Evolutionary conservation across 2,113 vertebrate species (phyloP), one percentile per base, ranked within the genome.

Genomic region (Proterorhinus semilunaris): DNA sequence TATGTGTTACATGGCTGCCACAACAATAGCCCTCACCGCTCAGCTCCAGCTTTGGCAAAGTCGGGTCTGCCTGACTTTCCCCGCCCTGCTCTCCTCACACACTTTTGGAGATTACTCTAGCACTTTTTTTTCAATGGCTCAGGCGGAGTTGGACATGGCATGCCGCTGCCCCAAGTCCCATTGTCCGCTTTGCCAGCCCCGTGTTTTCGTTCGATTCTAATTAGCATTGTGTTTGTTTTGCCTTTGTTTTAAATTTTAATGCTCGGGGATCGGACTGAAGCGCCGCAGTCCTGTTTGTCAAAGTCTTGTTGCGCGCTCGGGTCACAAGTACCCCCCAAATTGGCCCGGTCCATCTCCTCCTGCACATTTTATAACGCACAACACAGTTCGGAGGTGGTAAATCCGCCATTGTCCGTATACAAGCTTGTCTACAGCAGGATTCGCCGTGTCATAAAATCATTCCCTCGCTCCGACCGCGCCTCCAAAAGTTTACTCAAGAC

Each of bases 401-500:
- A 36, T 36, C 6, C 10, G 13, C 54, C 17, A 57, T 36, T 12
- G 11, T 36, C 21, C 21, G 8, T 55, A 10, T 55, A 21, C 16
- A 10, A 27, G 8, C 10, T 36, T 9, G 27, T 57, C 17, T 57
- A 36, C 12, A 2, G 5, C 11, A 10, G 54, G 9, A 55, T 55
- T 73, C 70, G 16, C 57, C 55, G 62, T 65, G 50, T 61, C 44
- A 50, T 72, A 36, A 21, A 11, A 44, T 66, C 63, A 27, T 62
- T 27, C 17, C 61, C 21, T 48, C 55, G 17, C 21, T 36, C 61
- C 59, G 52, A 62, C 49, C 36, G 8, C 52, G 17, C 8, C 16
- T 13, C 1, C 0, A 44, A 65, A 85, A 77, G 44, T 78, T 80
- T 17, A 52, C 72, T 72, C 59, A 6, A 67, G 67, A 72, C 67